These are phyloP conservation scores for Albula goreensis DNA, from an alignment of 2,113 vertebrate genomes.

Conservation along the genomic window DNA sequence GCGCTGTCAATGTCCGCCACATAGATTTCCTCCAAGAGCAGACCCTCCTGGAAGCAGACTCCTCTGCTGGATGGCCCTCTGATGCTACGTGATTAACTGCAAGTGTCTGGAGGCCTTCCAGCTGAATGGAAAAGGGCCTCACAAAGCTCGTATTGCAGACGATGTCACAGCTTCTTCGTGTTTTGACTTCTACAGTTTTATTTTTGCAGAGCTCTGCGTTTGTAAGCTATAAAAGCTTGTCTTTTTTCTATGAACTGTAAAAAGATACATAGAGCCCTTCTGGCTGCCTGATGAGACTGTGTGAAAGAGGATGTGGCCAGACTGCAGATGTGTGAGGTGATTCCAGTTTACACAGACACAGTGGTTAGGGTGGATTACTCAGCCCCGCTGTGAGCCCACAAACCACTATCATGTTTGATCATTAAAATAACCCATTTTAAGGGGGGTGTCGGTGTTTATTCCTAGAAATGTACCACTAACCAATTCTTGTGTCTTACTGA, in stretches of 20 bases:
- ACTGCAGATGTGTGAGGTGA: slow-evolving; percentile 36
- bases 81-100: slow-evolving; percentile 31
- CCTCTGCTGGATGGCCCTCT: slow-evolving; percentile 20
- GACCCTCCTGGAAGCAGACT: background rate
- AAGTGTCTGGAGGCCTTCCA: slow-evolving; percentile 29
- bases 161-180: background rate
- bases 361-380: slow-evolving; percentile 32
- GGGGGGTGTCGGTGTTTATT: slow-evolving; percentile 10
- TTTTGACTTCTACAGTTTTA: background rate
- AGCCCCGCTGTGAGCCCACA: background rate
- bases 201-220: background rate
- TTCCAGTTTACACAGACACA: slow-evolving; percentile 21
- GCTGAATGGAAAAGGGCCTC: slow-evolving; percentile 8
- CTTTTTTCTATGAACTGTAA: slow-evolving; percentile 28
- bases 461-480: slow-evolving; percentile 22
- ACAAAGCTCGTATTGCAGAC: slow-evolving; percentile 16
- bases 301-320: slow-evolving; percentile 31
- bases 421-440: slow-evolving; percentile 30
- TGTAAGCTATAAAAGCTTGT: background rate
- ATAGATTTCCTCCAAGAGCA: slow-evolving; percentile 12
- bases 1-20: background rate
- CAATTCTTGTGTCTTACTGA: background rate
- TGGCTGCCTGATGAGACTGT: slow-evolving; percentile 24
- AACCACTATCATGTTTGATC: slow-evolving; percentile 9
- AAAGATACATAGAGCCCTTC: slow-evolving; percentile 34